phyloP scores from a whole-genome alignment of 2,797 vertebrate genomes.

The Enoplosus armatus region DNA sequence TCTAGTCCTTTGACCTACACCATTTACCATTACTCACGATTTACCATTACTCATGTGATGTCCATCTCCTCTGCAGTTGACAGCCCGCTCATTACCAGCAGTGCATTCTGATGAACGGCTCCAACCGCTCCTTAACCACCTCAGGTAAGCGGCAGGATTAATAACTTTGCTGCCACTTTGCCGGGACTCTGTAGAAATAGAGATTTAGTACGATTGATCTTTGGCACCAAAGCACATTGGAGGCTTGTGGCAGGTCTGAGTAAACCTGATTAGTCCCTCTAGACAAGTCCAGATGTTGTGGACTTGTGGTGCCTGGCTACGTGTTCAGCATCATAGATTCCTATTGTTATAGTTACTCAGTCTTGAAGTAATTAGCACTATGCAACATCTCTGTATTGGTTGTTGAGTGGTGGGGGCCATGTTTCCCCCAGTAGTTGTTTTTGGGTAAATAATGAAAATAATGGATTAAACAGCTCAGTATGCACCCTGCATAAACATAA shows the following conservation, averaged over 20 bases:
- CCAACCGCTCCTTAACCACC: constrained; percentile 95
- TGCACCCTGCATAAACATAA: no score
- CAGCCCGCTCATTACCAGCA: constrained; percentile 92
- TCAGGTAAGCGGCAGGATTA: constrained; percentile 90
- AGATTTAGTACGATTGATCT: constrained; percentile 57
- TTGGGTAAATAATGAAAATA: no score
- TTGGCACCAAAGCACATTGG: constrained; percentile 15
- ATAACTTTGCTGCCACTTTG: constrained; percentile 57
- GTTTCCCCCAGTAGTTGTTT: no score
- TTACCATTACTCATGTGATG: constrained; percentile 63
- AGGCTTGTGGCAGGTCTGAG: constrained; percentile 26
- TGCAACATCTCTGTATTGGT: not conserved
- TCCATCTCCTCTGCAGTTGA: constrained; percentile 87
- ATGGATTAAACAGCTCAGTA: no score
- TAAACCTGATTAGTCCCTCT: constrained; percentile 35
- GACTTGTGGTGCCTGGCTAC: constrained; percentile 7
- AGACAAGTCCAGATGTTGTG: constrained; percentile 49
- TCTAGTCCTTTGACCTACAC: constrained; percentile 43
- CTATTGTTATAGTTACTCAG: not conserved
- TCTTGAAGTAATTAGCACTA: constrained; percentile 2
- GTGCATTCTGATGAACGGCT: constrained; percentile 96
- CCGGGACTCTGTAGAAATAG: constrained; percentile 25
- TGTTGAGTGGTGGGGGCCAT: not conserved
- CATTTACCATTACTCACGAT: constrained; percentile 62
- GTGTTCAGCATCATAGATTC: not conserved